Conservation (phyloP, 1,140 invertebrate species). For the Drosophila kohkoa region DNA sequence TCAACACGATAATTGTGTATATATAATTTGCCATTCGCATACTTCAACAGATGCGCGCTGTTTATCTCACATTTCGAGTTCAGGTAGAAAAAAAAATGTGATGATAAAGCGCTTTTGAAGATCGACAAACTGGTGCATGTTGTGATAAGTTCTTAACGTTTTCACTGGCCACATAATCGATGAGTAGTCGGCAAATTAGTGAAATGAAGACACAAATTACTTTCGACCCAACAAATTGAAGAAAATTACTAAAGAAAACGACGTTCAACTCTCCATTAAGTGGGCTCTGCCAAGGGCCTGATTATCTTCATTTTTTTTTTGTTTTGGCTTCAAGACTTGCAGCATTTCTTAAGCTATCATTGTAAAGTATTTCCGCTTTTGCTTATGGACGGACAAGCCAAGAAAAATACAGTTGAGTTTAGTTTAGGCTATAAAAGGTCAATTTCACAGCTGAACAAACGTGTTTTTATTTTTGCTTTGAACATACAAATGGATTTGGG, state of each 20-base stretch:
- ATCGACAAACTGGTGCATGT: slow-evolving; percentile 10
- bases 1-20: background rate
- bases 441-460: slow-evolving; percentile 81
- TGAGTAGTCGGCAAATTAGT: slow-evolving; percentile 14
- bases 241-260: slow-evolving; percentile 23
- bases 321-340: slow-evolving; percentile 4
- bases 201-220: slow-evolving; percentile 26
- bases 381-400: slow-evolving; percentile 26
- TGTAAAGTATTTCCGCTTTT: slow-evolving; percentile 72
- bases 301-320: slow-evolving; percentile 8
- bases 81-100: slow-evolving; percentile 11
- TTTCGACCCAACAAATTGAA: slow-evolving; percentile 20
- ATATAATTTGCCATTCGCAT: background rate
- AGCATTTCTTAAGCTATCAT: slow-evolving; percentile 47
- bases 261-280: slow-evolving; percentile 39
- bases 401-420: slow-evolving; percentile 21
- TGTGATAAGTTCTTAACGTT: slow-evolving; percentile 12
- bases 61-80: slow-evolving; percentile 1
- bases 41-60: background rate
- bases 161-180: slow-evolving; percentile 14
- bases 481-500: slow-evolving; percentile 14
- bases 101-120: slow-evolving; percentile 26
- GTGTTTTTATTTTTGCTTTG: slow-evolving; percentile 57
- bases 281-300: slow-evolving; percentile 12
- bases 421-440: slow-evolving; percentile 71